These are phyloP conservation scores for Podarcis cretensis DNA, from an alignment of 2,113 vertebrate genomes.

Conservation along the genomic window DNA sequence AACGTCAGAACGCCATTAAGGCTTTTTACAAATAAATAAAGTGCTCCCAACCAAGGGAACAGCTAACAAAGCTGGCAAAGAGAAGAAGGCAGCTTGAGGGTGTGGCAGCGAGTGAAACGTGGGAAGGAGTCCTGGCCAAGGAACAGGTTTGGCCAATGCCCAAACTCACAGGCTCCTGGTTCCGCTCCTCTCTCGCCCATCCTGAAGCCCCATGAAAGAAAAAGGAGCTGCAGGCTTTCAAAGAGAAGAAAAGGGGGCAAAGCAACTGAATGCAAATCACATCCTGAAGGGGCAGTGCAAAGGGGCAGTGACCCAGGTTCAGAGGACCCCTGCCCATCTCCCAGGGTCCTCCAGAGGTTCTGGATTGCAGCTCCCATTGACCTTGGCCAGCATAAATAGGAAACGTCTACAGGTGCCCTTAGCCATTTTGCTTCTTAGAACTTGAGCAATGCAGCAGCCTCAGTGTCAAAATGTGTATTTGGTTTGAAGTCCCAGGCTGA, in stretches of 20 bases:
- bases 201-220: neutral
- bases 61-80: neutral
- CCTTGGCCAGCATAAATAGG: no score
- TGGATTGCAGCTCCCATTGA: no score
- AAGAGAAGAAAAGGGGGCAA: neutral
- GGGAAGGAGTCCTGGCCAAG: neutral
- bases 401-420: neutral
- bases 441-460: neutral
- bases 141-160: neutral
- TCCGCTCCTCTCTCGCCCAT: no score
- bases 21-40: neutral
- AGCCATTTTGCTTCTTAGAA: neutral
- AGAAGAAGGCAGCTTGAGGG: neutral
- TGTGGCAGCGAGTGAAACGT: neutral
- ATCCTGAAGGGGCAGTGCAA: neutral
- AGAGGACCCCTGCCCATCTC: neutral
- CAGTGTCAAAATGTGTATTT: no score
- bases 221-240: neutral
- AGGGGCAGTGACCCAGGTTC: no score
- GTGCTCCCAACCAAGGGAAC: neutral
- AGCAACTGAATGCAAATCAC: neutral
- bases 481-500: no score
- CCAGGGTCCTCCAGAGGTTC: no score
- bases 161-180: neutral
- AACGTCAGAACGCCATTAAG: neutral